phyloP scores from a whole-genome alignment of 2,113 vertebrate species.

The Numenius arquata region DNA sequence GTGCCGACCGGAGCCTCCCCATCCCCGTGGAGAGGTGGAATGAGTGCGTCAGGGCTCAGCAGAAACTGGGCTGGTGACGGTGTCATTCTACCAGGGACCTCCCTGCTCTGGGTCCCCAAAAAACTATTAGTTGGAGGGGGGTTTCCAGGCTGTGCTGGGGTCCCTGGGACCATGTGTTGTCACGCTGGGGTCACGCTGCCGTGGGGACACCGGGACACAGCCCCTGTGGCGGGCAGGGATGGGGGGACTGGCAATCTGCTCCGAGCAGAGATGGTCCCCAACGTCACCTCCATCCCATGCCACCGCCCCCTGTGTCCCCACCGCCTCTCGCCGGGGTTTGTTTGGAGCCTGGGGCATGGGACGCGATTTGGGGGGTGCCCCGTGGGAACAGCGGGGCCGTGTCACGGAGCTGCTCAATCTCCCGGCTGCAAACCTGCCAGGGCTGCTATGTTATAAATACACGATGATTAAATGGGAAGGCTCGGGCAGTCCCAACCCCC shows the following conservation, averaged over 20 bases:
- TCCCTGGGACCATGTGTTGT: background rate
- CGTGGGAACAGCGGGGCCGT: background rate
- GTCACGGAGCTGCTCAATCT: background rate
- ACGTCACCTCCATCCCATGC: accelerated
- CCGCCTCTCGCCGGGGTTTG: accelerated
- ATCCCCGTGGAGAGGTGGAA: accelerated
- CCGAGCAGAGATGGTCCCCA: background rate
- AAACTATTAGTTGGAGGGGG: accelerated
- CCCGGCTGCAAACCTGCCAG: background rate
- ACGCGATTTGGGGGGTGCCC: background rate
- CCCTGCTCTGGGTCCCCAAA: background rate
- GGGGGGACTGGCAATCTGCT: background rate
- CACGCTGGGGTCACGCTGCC: accelerated
- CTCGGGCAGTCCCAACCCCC: background rate
- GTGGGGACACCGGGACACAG: background rate
- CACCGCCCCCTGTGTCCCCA: accelerated
- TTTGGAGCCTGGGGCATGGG: accelerated
- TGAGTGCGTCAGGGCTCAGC: background rate
- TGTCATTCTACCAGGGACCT: accelerated
- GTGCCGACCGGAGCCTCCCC: background rate
- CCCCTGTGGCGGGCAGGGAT: background rate
- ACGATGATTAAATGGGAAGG: background rate
- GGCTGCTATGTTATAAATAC: slow-evolving; percentile 6
- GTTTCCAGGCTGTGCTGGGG: background rate
- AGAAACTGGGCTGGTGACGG: background rate